Conservation (phyloP, 2,888 invertebrate genomes). For the Diplazon laetatorius region DNA sequence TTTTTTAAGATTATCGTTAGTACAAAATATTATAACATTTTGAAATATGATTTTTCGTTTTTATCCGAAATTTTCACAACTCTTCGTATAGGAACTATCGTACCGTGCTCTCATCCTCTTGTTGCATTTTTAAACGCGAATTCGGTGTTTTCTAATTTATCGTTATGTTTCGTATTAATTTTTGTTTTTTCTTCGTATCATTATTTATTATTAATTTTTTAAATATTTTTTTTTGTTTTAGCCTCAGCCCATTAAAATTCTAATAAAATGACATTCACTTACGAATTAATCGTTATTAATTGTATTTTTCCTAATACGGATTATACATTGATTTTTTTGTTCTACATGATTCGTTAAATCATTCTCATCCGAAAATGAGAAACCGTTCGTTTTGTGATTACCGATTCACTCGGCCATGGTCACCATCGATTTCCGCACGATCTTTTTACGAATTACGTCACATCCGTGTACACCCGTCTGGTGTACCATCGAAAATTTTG, state of each 20-base stretch:
- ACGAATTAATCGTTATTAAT: constrained; percentile 54
- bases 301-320: constrained; percentile 69
- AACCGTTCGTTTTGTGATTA: constrained; percentile 31
- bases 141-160: constrained; percentile 11
- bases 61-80: constrained; percentile 49
- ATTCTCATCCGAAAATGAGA: constrained; percentile 16
- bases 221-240: neutral
- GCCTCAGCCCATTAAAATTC: constrained; percentile 40
- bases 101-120: constrained; percentile 77
- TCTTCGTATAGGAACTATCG: constrained; percentile 77
- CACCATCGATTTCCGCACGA: constrained; percentile 32
- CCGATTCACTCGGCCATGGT: constrained; percentile 39
- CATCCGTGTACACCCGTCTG: too few species aligned
- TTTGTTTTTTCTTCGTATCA: neutral
- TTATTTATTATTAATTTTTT: neutral
- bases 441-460: constrained; percentile 39
- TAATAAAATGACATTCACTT: constrained; percentile 64
- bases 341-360: constrained; percentile 1
- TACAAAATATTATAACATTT: constrained; percentile 76
- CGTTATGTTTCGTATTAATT: constrained; percentile 26
- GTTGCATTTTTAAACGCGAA: constrained; percentile 31
- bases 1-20: constrained; percentile 64
- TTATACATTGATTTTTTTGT: constrained; percentile 72
- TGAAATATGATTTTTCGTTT: constrained; percentile 61
- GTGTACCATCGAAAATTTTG: constrained; percentile 49